Percentiles rank a stretch among this genome's conserved stretches.
phyloP scores from a whole-genome alignment of 2,797 vertebrate genomes.

The Danio choprae region DNA sequence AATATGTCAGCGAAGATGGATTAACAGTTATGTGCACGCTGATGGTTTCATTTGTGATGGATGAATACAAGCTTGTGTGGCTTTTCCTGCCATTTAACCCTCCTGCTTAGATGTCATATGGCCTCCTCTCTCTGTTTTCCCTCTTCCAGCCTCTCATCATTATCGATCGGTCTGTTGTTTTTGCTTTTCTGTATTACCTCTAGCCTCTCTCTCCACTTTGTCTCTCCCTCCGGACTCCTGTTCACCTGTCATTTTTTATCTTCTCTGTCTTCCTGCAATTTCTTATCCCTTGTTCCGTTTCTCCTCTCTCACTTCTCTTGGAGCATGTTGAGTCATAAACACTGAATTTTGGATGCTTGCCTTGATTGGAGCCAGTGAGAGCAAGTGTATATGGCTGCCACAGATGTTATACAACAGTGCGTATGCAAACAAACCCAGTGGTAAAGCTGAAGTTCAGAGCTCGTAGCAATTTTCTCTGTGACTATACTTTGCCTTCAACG shows the following conservation, averaged over 20 bases:
- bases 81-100: constrained; percentile 23
- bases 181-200: constrained; percentile 24
- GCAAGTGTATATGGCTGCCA: neutral
- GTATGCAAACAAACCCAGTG: neutral
- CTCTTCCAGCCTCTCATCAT: constrained; percentile 7
- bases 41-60: constrained; percentile 8
- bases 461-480: constrained; percentile 11
- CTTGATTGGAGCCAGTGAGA: constrained; percentile 12
- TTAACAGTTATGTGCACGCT: neutral
- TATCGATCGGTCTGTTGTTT: constrained; percentile 43
- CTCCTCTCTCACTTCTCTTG: neutral
- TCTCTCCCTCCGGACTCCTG: constrained; percentile 12
- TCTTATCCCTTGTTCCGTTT: neutral
- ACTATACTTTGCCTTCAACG: neutral
- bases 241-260: constrained; percentile 40
- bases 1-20: neutral
- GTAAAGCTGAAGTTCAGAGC: neutral
- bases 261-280: neutral
- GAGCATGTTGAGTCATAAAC: constrained; percentile 12
- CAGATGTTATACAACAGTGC: constrained; percentile 11
- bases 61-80: constrained; percentile 23
- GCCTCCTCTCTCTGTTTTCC: constrained; percentile 21
- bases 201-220: constrained; percentile 20
- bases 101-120: constrained; percentile 31
- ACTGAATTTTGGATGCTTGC: constrained; percentile 12